Conservation (phyloP, 1,140 invertebrate species). For the Pseudomyrmex pallidus region DNA sequence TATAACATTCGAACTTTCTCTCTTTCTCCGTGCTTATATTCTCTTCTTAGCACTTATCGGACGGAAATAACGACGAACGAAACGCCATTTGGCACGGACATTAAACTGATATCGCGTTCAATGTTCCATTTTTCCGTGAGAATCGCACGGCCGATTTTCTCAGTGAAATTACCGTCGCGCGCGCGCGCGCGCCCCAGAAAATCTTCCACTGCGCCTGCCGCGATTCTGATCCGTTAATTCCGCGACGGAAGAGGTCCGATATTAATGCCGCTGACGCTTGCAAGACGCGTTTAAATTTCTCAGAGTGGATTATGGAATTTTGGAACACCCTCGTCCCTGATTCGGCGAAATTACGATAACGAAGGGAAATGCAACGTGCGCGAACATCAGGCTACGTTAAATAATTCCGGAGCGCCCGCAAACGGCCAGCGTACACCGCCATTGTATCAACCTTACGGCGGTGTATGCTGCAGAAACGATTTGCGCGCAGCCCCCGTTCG, state of each 20-base stretch:
- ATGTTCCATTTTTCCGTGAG: conserved; percentile 66
- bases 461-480: conserved; percentile 13
- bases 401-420: conserved; percentile 44
- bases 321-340: background rate
- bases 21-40: background rate
- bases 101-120: conserved; percentile 70
- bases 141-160: conserved; percentile 26
- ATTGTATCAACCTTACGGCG: conserved; percentile 26
- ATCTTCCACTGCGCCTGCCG: background rate
- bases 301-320: conserved; percentile 50
- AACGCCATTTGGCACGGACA: conserved; percentile 66
- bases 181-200: background rate
- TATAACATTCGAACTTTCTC: conserved; percentile 19
- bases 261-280: background rate
- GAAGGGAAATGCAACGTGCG: conserved; percentile 24
- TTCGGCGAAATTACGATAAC: conserved; percentile 26
- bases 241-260: background rate
- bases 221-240: conserved; percentile 44
- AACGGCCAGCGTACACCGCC: conserved; percentile 26
- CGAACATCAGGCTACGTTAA: conserved; percentile 25
- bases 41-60: background rate
- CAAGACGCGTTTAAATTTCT: conserved; percentile 41
- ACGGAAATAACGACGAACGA: conserved; percentile 43
- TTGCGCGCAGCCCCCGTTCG: conserved; percentile 1
- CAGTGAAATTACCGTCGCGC: conserved; percentile 17